These are phyloP conservation scores for Drosophila flavopinicola DNA, from an alignment of 2,888 invertebrate genomes.

Conservation along the genomic window DNA sequence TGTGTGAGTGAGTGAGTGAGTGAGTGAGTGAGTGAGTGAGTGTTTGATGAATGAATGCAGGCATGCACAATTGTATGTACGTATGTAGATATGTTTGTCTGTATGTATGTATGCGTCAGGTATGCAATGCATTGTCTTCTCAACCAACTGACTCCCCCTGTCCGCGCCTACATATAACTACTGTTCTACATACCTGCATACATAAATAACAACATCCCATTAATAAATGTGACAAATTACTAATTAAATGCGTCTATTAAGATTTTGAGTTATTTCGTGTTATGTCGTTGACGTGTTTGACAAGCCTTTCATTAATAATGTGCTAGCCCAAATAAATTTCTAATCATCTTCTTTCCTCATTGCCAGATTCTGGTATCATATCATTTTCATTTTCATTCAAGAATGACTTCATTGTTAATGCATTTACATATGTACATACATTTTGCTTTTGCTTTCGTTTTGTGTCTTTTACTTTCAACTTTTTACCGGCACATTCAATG, in stretches of 20 bases:
- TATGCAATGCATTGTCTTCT: slow-evolving; percentile 16
- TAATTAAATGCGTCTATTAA: slow-evolving; percentile 7
- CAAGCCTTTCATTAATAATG: slow-evolving; percentile 34
- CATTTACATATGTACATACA: slow-evolving; percentile 52
- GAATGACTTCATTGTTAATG: slow-evolving; percentile 43
- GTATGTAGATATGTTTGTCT: slow-evolving; percentile 19
- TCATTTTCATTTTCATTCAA: slow-evolving; percentile 24
- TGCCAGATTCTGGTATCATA: slow-evolving; percentile 16
- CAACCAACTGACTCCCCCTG: slow-evolving; percentile 4
- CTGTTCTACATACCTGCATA: slow-evolving; percentile 13
- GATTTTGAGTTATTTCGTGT: slow-evolving; percentile 37
- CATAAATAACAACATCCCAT: slow-evolving; percentile 7
- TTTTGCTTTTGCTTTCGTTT: slow-evolving; percentile 22
- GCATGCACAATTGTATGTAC: slow-evolving; percentile 27
- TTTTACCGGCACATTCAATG: slow-evolving; percentile 44
- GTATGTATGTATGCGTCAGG: slow-evolving; percentile 29
- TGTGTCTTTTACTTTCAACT: slow-evolving; percentile 1
- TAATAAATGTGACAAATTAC: slow-evolving; percentile 12
- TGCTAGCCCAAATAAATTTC: slow-evolving; percentile 19
- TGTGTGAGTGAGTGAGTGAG: no score
- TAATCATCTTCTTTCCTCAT: slow-evolving; percentile 26
- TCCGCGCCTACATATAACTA: slow-evolving; percentile 1
- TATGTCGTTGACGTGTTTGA: slow-evolving; percentile 48
- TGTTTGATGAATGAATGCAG: slow-evolving; percentile 26
- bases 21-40: no score